Percentiles rank a stretch among this genome's conserved stretches.
Evolutionary conservation across 2,797 vertebrate genomes (phyloP).

Genomic region (Melanotaenia boesemani): DNA sequence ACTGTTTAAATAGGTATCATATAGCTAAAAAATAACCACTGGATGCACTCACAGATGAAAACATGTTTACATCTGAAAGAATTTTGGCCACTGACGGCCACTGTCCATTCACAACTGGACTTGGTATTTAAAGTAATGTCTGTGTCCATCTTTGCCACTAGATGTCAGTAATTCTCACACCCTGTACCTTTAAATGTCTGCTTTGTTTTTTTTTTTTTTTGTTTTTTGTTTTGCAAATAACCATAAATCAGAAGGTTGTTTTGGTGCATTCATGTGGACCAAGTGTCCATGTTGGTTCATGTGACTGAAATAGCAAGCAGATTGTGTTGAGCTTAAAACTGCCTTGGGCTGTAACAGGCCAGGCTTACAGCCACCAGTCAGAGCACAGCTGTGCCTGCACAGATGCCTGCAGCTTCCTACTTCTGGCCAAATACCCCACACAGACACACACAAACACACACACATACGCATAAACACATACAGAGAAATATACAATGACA

Average conservation of each 20-base stretch:
- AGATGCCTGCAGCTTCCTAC: slow-evolving; percentile 49
- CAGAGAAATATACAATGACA: slow-evolving; percentile 9
- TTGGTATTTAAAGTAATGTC: too few species aligned
- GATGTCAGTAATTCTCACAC: neutral
- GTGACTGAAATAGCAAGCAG: slow-evolving; percentile 19
- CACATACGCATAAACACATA: neutral
- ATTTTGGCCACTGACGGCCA: too few species aligned
- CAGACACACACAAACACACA: neutral
- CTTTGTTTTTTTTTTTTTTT: neutral
- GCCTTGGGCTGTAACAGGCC: slow-evolving; percentile 28
- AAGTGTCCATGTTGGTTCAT: neutral
- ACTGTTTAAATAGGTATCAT: too few species aligned
- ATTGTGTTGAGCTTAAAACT: slow-evolving; percentile 31
- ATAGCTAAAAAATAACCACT: too few species aligned
- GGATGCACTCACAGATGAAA: too few species aligned
- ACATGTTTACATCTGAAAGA: too few species aligned
- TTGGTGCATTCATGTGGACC: neutral
- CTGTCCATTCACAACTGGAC: too few species aligned
- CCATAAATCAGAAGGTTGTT: slow-evolving; percentile 3
- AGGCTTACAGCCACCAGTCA: slow-evolving; percentile 16
- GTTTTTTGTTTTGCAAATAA: neutral
- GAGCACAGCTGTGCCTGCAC: slow-evolving; percentile 56
- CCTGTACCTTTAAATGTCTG: neutral
- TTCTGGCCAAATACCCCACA: slow-evolving; percentile 22
- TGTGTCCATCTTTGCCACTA: neutral